A percentile compares a stretch with the other conserved stretches of the same genome.
These are phyloP conservation scores for Platalea minor DNA, from an alignment of 2,797 vertebrate species.

Conservation along the genomic window DNA sequence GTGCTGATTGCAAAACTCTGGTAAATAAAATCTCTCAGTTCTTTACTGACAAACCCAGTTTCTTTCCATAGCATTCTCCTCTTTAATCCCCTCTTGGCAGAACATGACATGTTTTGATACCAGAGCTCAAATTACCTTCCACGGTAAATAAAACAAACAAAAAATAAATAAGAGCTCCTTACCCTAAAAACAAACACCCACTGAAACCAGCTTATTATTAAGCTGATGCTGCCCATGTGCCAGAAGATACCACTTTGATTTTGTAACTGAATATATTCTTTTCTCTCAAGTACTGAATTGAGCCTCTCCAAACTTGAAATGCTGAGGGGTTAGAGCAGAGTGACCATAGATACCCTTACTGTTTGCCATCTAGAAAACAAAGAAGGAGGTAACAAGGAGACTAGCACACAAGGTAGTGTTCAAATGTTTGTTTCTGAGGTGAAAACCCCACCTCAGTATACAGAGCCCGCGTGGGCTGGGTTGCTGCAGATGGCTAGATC, in stretches of 20 bases:
- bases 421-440: neutral
- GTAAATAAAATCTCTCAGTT: conserved; percentile 53
- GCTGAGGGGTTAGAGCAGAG: neutral
- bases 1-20: conserved; percentile 64
- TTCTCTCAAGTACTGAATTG: neutral
- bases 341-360: neutral
- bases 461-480: neutral
- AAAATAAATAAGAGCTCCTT: conserved; percentile 62
- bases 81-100: conserved; percentile 77
- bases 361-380: neutral
- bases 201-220: conserved; percentile 17
- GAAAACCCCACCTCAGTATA: neutral
- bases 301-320: neutral
- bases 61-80: conserved; percentile 66
- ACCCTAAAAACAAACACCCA: conserved; percentile 74
- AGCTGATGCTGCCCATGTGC: conserved; percentile 14
- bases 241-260: conserved; percentile 13
- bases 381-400: neutral
- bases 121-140: conserved; percentile 72
- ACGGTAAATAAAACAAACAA: conserved; percentile 74
- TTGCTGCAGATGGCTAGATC: neutral
- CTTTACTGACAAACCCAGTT: conserved; percentile 67
- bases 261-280: neutral
- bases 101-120: conserved; percentile 67
- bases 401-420: neutral